These are phyloP conservation scores for Porphyrio hochstetteri DNA, from an alignment of 2,113 vertebrate genomes.

Conservation along the genomic window DNA sequence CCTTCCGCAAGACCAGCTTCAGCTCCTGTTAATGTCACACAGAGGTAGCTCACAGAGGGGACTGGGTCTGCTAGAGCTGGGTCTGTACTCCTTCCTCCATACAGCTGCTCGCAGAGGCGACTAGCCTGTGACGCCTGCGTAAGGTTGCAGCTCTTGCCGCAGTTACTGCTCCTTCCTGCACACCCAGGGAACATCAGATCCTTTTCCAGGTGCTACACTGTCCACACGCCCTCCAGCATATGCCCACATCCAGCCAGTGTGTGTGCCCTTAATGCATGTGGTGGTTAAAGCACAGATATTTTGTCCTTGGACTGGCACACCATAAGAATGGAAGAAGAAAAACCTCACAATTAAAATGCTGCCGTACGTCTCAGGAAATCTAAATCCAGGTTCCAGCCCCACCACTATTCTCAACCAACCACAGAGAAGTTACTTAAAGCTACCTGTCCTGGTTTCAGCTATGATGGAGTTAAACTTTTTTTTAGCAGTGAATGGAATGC, in stretches of 20 bases:
- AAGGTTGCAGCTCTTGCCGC: not conserved
- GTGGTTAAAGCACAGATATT: not conserved
- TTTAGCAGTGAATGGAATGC: too few relatives aligned
- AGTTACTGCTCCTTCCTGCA: not conserved
- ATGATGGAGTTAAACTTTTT: too few relatives aligned
- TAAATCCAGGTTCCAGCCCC: not conserved
- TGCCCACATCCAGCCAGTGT: fast-evolving
- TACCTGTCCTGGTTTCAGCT: too few relatives aligned
- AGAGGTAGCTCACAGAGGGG: not conserved
- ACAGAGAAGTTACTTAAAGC: not conserved
- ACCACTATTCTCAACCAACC: not conserved
- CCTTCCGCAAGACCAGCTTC: not conserved
- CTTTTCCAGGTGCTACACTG: not conserved
- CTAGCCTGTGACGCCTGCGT: not conserved
- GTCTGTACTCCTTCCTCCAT: not conserved
- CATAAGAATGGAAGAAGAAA: not conserved
- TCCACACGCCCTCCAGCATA: not conserved
- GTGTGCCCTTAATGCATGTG: fast-evolving
- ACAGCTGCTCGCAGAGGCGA: not conserved
- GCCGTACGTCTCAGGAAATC: not conserved
- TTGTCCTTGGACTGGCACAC: not conserved
- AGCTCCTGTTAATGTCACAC: not conserved
- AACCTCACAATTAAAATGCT: not conserved
- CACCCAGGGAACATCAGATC: not conserved
- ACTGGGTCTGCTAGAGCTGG: not conserved